Conservation (phyloP, 2,113 vertebrate species). For the Daboia siamensis region DNA sequence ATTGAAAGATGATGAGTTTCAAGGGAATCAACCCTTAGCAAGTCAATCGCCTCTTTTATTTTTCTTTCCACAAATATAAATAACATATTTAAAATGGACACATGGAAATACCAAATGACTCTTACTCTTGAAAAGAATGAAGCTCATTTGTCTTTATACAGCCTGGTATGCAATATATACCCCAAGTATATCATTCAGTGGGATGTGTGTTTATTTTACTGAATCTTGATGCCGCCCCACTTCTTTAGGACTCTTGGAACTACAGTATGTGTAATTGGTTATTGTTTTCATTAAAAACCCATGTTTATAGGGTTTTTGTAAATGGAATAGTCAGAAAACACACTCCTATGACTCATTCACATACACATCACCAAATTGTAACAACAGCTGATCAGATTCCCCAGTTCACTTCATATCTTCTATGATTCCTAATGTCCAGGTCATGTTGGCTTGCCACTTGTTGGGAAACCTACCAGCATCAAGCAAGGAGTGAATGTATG, state of each 20-base stretch:
- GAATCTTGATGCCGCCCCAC: background rate
- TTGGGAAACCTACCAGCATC: background rate
- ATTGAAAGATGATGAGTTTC: conserved; percentile 44
- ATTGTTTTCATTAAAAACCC: background rate
- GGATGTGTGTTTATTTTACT: too few relatives aligned
- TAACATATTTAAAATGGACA: conserved; percentile 34
- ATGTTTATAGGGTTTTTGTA: background rate
- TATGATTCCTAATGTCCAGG: background rate
- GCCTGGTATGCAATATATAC: conserved; percentile 26
- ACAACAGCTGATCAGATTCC: background rate
- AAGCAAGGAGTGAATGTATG: background rate
- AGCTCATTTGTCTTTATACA: conserved; percentile 28
- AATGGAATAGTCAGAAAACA: background rate
- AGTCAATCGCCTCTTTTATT: conserved; percentile 45
- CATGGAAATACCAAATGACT: conserved; percentile 45
- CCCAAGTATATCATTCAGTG: background rate
- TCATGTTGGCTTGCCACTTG: background rate
- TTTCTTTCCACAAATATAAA: conserved; percentile 59
- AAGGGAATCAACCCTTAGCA: conserved; percentile 20
- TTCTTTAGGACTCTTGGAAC: background rate
- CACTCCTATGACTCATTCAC: background rate
- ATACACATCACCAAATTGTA: background rate
- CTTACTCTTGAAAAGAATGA: conserved; percentile 19
- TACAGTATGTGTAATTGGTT: background rate
- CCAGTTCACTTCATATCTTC: background rate